Conservation (phyloP, 2,888 invertebrate species). For the Coecobrya sp. region DNA sequence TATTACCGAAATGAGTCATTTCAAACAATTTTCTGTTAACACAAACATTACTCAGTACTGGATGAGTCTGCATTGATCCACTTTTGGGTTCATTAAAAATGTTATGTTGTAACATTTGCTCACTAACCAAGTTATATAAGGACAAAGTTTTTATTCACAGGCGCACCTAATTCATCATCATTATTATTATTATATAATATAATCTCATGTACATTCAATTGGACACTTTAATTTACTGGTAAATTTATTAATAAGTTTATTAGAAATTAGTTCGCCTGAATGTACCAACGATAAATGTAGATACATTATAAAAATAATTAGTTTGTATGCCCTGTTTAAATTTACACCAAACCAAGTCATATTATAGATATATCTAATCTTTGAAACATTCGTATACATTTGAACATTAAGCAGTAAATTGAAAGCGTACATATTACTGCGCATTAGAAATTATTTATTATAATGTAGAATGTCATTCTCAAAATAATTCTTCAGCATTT, state of each 20-base stretch:
- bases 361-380: background rate
- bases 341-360: constrained; percentile 28
- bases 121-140: background rate
- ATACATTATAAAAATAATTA: background rate
- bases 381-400: background rate
- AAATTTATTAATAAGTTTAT: background rate
- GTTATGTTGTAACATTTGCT: background rate
- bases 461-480: background rate
- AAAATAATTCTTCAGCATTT: background rate
- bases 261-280: background rate
- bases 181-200: constrained; percentile 41
- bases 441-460: background rate
- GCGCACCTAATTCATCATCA: constrained; percentile 41
- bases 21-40: background rate
- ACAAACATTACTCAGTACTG: background rate
- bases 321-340: background rate
- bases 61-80: constrained; percentile 59
- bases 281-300: background rate
- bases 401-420: background rate
- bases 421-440: background rate
- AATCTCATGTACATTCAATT: background rate
- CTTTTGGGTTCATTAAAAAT: constrained; percentile 46
- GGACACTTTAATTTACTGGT: background rate
- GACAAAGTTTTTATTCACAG: constrained; percentile 5
- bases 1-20: constrained; percentile 47